Base-by-base conservation (phyloP, 2,113 vertebrate genomes). In the Acrocephalus kingi region DNA sequence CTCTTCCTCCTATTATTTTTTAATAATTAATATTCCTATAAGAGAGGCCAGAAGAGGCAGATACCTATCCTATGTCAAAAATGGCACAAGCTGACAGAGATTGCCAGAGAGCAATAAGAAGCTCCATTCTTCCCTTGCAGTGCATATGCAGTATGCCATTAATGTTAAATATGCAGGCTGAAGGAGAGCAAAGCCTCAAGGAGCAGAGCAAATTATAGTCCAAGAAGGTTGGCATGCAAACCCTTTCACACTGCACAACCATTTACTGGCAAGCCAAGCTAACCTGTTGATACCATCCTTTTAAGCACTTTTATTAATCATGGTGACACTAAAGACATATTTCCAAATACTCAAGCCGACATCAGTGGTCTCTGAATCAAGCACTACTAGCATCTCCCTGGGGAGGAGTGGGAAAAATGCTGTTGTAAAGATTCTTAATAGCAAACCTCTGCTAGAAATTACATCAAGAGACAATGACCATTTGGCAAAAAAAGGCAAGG, bases 361-460 rank as follows among this genome's bases (percentile, higher is more conserved):
- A 83, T 76, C 55, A 66, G n/a, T 35, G 77, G 88, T 69, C 56
- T 93, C 89, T n/a, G 73, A 94, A 93, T 59, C 46, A 49, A 45
- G 58, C 35, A 43, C 55, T 55, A 77, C 85, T 81, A 95, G 83
- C 58, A 87, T 55, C 49, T 91, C 82, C 62, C 86, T n/a, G 17
- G 62, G 63, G 91, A 79, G 30, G 23, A 86, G 63, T 74, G 83
- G 80, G 90, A 64, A 97, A 89, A 91, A 80, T 1, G 2, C 31
- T 74, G 58, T 58, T 73, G 71, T 91, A 92, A 84, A 95, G 89
- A 81, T 64, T 80, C 72, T 56, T 78, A 67, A 87, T 81, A 93
- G 91, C 43, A 96, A 93, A 94, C 55, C 73, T 93, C 95, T 87
- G 64, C 84, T 91, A 90, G 74, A n/a, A 94, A 97, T 91, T 93